Evolutionary conservation across 2,888 invertebrate species (phyloP).

Genomic region (Physocephala rufipes): DNA sequence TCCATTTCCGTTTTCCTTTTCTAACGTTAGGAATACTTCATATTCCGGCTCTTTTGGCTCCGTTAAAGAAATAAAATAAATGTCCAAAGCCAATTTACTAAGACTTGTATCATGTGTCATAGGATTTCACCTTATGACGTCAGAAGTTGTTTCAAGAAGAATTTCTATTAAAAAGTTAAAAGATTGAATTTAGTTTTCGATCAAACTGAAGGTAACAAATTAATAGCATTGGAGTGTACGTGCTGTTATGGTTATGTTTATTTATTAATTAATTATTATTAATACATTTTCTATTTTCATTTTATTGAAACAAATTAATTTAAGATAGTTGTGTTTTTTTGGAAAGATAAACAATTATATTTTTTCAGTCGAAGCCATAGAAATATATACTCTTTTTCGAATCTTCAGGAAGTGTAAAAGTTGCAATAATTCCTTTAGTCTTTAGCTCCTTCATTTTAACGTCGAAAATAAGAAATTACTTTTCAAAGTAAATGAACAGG

Average conservation of each 20-base stretch:
- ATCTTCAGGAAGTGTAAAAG: too few relatives aligned
- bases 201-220: background rate
- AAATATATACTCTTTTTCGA: too few relatives aligned
- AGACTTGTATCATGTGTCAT: background rate
- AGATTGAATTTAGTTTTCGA: background rate
- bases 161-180: background rate
- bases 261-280: too few relatives aligned
- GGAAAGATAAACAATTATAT: too few relatives aligned
- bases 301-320: too few relatives aligned
- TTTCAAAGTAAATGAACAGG: too few relatives aligned
- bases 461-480: too few relatives aligned
- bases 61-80: background rate
- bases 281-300: too few relatives aligned
- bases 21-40: background rate
- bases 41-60: background rate
- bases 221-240: background rate
- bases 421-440: too few relatives aligned
- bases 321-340: too few relatives aligned
- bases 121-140: background rate
- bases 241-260: background rate
- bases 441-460: too few relatives aligned
- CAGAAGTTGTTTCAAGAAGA: background rate
- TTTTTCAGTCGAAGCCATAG: too few relatives aligned
- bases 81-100: constrained; percentile 13
- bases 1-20: background rate